Conservation (phyloP, 1,140 invertebrate genomes). For the Heliothis subflexa region DNA sequence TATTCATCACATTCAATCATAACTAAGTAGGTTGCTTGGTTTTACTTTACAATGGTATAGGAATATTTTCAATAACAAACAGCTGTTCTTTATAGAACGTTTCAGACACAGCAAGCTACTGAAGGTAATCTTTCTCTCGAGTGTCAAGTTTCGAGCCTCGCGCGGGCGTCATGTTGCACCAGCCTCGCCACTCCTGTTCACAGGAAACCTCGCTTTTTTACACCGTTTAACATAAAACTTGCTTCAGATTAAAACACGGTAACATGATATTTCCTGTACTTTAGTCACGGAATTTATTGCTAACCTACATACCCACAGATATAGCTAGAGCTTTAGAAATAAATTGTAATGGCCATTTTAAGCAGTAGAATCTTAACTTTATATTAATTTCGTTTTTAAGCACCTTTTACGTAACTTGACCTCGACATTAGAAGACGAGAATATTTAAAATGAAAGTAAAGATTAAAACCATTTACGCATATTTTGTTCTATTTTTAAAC, state of each 20-base stretch:
- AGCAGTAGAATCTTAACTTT: no score
- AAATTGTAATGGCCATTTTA: background rate
- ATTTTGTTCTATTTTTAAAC: background rate
- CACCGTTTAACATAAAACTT: background rate
- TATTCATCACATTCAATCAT: no score
- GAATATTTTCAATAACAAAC: background rate
- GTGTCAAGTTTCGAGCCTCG: slow-evolving; percentile 52
- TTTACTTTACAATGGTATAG: no score
- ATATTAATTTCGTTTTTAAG: no score
- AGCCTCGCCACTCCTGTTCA: slow-evolving; percentile 49
- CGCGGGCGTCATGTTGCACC: slow-evolving; percentile 54
- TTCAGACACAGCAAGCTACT: background rate
- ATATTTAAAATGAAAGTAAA: no score
- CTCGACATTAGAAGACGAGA: no score
- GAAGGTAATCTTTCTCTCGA: slow-evolving; percentile 50
- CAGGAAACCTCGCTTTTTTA: slow-evolving; percentile 27
- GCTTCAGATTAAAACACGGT: background rate
- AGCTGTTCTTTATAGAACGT: slow-evolving; percentile 6
- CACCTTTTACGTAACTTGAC: no score
- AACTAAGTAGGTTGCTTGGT: no score
- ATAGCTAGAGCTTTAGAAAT: no score
- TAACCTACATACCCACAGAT: no score
- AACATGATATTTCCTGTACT: background rate
- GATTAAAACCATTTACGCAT: no score
- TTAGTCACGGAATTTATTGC: background rate